These are phyloP conservation scores for Nephrocerus scutellatus DNA, from an alignment of 2,888 invertebrate species.

Conservation along the genomic window DNA sequence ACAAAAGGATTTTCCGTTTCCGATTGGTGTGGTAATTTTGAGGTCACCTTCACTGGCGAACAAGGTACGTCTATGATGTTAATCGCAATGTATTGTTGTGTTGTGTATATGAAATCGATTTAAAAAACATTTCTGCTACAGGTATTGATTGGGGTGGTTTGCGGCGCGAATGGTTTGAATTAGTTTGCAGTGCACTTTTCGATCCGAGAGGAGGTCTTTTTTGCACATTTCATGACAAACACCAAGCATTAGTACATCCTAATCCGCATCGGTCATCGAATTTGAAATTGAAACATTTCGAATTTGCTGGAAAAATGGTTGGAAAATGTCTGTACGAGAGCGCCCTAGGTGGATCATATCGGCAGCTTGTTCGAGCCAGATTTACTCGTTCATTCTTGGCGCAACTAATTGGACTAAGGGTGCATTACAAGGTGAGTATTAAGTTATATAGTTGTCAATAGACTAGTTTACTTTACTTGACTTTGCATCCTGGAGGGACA, in stretches of 20 bases:
- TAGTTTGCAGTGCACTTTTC: constrained; percentile 80
- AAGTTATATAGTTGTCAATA: background rate
- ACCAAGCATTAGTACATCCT: constrained; percentile 84
- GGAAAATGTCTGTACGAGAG: constrained; percentile 94
- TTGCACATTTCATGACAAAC: constrained; percentile 75
- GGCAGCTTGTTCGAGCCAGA: constrained; percentile 82
- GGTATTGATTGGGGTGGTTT: constrained; percentile 93
- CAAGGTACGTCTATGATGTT: constrained; percentile 56
- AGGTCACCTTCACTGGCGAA: constrained; percentile 88
- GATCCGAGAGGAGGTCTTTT: constrained; percentile 78
- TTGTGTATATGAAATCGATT: background rate
- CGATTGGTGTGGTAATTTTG: constrained; percentile 93
- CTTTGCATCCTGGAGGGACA: background rate
- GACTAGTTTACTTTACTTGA: background rate
- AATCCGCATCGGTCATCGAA: constrained; percentile 70
- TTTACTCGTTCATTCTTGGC: constrained; percentile 90
- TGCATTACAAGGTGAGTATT: constrained; percentile 76
- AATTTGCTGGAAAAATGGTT: constrained; percentile 87
- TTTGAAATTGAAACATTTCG: constrained; percentile 80
- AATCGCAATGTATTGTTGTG: background rate
- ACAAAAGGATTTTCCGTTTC: constrained; percentile 76
- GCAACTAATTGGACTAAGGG: constrained; percentile 85
- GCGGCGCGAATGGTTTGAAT: constrained; percentile 89
- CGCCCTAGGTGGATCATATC: constrained; percentile 79
- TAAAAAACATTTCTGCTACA: constrained; percentile 34